These are phyloP conservation scores for Amazona guildingii DNA, from an alignment of 2,113 vertebrate species.

Conservation along the genomic window DNA sequence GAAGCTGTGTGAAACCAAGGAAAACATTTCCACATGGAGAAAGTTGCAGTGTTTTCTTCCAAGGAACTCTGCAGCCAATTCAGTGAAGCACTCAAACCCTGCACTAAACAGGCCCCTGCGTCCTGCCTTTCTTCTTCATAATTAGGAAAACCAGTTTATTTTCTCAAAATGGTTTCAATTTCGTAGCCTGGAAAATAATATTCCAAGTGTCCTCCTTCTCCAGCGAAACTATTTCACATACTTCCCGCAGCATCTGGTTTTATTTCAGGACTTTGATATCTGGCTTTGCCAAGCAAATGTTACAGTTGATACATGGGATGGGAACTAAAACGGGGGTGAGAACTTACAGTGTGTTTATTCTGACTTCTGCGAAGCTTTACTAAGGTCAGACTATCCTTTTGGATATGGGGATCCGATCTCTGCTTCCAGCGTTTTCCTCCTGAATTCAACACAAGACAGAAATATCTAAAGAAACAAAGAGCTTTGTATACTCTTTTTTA, in stretches of 20 bases:
- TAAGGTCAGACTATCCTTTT: background rate
- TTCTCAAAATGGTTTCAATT: background rate
- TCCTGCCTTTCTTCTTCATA: background rate
- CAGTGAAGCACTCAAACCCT: background rate
- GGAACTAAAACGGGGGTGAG: background rate
- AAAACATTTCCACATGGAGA: background rate
- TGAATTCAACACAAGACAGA: background rate
- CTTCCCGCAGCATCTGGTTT: background rate
- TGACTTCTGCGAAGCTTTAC: background rate
- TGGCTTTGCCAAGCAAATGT: background rate
- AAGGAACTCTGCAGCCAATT: background rate
- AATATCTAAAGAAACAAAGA: background rate
- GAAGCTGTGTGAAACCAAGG: background rate
- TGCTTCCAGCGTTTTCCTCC: background rate
- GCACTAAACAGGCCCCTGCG: background rate
- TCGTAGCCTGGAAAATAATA: background rate
- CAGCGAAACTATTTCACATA: background rate
- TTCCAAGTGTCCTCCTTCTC: background rate
- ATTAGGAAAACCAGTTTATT: accelerated
- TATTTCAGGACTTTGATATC: background rate
- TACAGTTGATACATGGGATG: background rate
- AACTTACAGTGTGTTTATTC: background rate
- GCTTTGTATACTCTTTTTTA: background rate
- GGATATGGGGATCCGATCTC: background rate
- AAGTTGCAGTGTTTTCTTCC: background rate